phyloP scores from a whole-genome alignment of 2,888 invertebrate genomes.

The Latrodectus hesperus region DNA sequence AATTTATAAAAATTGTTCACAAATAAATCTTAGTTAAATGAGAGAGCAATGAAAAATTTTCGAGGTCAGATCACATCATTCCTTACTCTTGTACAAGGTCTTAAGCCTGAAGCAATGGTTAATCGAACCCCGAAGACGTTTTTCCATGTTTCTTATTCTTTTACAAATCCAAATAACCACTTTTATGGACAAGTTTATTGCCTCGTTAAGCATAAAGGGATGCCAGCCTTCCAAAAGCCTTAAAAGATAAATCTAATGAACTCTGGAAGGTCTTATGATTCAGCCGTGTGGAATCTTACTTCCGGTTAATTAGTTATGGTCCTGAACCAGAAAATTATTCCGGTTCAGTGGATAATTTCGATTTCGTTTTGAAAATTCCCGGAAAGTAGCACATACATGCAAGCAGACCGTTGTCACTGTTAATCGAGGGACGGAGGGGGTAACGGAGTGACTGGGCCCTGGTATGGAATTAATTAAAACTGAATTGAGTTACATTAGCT shows the following conservation, averaged over 20 bases:
- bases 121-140: no score
- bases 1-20: no score
- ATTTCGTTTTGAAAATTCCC: conserved; percentile 6
- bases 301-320: conserved; percentile 35
- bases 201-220: conserved; percentile 45
- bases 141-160: conserved; percentile 14
- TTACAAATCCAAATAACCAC: conserved; percentile 4
- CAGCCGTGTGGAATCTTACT: conserved; percentile 16
- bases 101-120: no score
- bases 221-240: background rate
- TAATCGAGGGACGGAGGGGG: background rate
- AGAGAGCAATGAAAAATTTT: no score
- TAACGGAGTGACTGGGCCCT: background rate
- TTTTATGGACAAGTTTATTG: conserved; percentile 55
- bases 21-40: no score
- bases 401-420: no score
- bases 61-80: no score
- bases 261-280: conserved; percentile 7
- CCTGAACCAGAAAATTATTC: conserved; percentile 40
- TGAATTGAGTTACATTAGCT: background rate
- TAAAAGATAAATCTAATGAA: conserved; percentile 46
- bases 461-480: background rate
- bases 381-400: no score
- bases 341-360: conserved; percentile 24
- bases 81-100: no score